Conservation (phyloP, 2,888 invertebrate species). For the Gnatocerus cornutus region DNA sequence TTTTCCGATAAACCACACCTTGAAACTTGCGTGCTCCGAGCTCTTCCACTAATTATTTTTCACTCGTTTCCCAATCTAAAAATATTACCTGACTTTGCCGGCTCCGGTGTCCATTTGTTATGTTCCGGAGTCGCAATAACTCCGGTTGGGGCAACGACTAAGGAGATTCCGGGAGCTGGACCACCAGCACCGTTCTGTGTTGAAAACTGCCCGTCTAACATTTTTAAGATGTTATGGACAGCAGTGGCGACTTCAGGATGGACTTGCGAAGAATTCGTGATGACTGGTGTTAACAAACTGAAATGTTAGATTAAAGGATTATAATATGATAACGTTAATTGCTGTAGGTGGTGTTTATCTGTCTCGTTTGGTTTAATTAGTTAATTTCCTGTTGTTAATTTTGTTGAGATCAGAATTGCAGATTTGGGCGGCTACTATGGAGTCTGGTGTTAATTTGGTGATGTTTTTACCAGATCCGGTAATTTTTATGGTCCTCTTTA, state of each 20-base stretch:
- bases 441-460: too few species aligned
- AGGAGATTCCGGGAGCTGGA: conserved; percentile 33
- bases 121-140: conserved; percentile 20
- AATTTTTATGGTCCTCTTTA: too few species aligned
- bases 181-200: conserved; percentile 15
- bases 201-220: conserved; percentile 42
- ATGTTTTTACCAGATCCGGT: too few species aligned
- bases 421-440: too few species aligned
- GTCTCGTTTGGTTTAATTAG: too few species aligned
- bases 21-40: not conserved
- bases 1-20: conserved; percentile 8
- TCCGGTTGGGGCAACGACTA: conserved; percentile 41
- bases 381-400: too few species aligned
- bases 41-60: conserved; percentile 21
- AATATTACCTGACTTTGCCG: conserved; percentile 17
- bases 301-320: not conserved
- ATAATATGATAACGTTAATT: too few species aligned
- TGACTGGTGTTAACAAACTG: not conserved
- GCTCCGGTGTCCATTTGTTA: conserved; percentile 29
- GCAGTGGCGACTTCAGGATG: conserved; percentile 31
- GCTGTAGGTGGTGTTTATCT: too few species aligned
- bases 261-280: conserved; percentile 26
- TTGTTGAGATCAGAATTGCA: too few species aligned
- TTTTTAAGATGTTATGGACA: conserved; percentile 43
- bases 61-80: too few species aligned